Conservation (phyloP, 2,888 invertebrate genomes). For the Eupeodes luniger region DNA sequence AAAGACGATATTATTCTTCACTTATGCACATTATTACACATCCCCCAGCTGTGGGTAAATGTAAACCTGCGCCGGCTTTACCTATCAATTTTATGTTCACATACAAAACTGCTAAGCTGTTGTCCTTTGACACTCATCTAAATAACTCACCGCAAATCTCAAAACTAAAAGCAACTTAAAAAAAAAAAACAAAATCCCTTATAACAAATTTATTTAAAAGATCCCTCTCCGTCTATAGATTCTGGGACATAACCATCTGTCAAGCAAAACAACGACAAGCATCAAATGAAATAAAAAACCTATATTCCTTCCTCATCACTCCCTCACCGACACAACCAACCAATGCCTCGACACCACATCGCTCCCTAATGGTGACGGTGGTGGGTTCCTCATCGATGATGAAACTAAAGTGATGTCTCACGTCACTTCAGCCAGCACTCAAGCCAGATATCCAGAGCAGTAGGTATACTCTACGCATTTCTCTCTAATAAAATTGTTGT, state of each 20-base stretch:
- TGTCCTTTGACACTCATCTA: constrained; percentile 36
- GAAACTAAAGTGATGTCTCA: constrained; percentile 46
- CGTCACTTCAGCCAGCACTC: constrained; percentile 26
- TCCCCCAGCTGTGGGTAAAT: not conserved
- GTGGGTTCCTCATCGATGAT: not conserved
- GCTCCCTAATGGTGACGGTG: not conserved
- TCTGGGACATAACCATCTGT: constrained; percentile 52
- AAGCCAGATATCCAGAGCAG: not conserved
- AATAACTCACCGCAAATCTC: constrained; percentile 44
- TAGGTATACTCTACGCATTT: not conserved
- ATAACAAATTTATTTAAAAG: constrained; percentile 47
- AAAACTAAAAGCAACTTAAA: not conserved
- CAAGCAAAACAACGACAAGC: constrained; percentile 31
- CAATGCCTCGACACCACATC: no score
- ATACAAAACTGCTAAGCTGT: constrained; percentile 35
- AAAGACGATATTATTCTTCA: constrained; percentile 3
- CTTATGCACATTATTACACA: not conserved
- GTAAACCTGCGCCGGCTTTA: not conserved
- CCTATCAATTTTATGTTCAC: not conserved
- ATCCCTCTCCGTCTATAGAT: constrained; percentile 10
- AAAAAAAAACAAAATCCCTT: constrained; percentile 12
- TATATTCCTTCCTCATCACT: constrained; percentile 29
- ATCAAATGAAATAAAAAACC: constrained; percentile 60
- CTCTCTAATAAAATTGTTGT: constrained; percentile 74
- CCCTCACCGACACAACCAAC: not conserved